A percentile compares a stretch with the other conserved stretches of the same genome.
Evolutionary conservation across 2,113 vertebrate genomes (phyloP).

Genomic region (Leptobrachium ailaonicum): DNA sequence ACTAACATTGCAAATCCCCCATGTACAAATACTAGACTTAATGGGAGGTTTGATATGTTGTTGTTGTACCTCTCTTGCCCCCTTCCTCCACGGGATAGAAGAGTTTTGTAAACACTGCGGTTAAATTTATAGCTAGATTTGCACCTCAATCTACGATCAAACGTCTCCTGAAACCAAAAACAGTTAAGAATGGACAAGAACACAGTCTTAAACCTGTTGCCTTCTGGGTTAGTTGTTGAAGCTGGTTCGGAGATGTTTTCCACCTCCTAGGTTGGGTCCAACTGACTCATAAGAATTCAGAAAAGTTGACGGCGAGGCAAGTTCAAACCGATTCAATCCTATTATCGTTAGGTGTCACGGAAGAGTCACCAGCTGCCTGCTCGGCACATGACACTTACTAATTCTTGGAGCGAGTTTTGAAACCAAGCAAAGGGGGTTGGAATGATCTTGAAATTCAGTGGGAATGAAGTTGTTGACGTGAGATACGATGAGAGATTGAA

Average conservation of each 20-base stretch:
- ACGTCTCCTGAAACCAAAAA: neutral
- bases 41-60: too few species aligned
- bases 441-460: neutral
- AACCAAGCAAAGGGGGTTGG: neutral
- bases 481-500: neutral
- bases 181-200: neutral
- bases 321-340: neutral
- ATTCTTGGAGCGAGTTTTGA: constrained; percentile 3
- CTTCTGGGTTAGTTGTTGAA: neutral
- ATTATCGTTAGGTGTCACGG: constrained; percentile 13
- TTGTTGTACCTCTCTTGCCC: too few species aligned
- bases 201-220: neutral
- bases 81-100: neutral
- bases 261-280: constrained; percentile 17
- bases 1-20: too few species aligned
- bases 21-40: too few species aligned
- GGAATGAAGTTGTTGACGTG: neutral
- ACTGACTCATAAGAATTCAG: constrained; percentile 16
- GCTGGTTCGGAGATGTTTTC: neutral
- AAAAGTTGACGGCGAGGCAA: neutral
- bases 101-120: neutral
- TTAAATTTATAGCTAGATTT: neutral
- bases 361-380: neutral
- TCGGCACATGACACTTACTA: neutral
- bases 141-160: neutral